phyloP scores from a whole-genome alignment of 2,113 vertebrate genomes.

The Semnornis frantzii region DNA sequence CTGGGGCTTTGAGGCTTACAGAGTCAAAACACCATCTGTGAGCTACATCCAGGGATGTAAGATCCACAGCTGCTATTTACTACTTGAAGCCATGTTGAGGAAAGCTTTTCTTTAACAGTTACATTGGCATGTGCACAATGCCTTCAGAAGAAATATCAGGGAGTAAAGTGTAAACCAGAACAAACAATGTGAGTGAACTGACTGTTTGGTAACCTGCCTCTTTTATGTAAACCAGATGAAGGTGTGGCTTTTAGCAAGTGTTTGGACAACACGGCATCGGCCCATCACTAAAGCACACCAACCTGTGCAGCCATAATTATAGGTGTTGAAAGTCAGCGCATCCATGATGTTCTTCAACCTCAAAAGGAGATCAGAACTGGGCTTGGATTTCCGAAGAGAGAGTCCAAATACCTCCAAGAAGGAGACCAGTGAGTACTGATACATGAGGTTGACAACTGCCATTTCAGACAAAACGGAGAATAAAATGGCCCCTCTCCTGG shows the following conservation, averaged over 20 bases:
- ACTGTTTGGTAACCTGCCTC: background rate
- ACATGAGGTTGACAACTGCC: slow-evolving; percentile 94
- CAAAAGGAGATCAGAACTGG: slow-evolving; percentile 77
- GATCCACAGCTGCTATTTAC: background rate
- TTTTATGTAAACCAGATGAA: background rate
- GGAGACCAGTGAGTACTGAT: slow-evolving; percentile 92
- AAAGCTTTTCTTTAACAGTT: background rate
- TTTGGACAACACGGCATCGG: background rate
- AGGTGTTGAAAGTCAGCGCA: slow-evolving; percentile 87
- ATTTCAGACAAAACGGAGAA: slow-evolving; percentile 96
- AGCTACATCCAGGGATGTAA: background rate
- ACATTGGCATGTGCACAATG: rapidly evolving
- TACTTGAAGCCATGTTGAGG: background rate
- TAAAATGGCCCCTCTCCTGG: slow-evolving; percentile 89
- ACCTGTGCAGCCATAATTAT: slow-evolving; percentile 97
- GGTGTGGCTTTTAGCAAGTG: background rate
- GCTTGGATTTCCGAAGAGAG: slow-evolving; percentile 88
- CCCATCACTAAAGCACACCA: background rate
- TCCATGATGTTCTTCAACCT: slow-evolving; percentile 90
- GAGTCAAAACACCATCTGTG: background rate
- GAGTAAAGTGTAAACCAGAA: background rate
- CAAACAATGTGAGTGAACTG: background rate
- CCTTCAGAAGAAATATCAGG: background rate
- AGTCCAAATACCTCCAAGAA: slow-evolving; percentile 91
- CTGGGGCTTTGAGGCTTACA: background rate